phyloP scores from a whole-genome alignment of 2,113 vertebrate genomes.

The Vicugna pacos region DNA sequence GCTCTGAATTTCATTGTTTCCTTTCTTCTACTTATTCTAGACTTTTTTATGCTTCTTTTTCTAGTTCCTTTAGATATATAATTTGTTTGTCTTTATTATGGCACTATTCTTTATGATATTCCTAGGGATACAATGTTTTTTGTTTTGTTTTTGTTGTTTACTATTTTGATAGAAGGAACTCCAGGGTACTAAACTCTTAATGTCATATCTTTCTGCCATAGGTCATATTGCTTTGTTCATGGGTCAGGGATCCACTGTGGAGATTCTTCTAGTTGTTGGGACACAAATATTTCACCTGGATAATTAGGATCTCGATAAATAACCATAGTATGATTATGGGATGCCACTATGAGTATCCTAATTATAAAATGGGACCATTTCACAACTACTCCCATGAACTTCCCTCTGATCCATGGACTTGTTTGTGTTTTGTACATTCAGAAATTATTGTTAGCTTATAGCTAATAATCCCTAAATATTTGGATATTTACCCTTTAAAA shows the following conservation, averaged over 20 bases:
- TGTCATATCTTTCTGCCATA: background rate
- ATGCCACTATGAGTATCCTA: background rate
- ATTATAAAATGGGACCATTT: slow-evolving; percentile 9
- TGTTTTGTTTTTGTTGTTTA: background rate
- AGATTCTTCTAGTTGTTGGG: background rate
- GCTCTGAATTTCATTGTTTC: background rate
- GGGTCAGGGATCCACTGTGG: background rate
- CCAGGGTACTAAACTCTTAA: background rate
- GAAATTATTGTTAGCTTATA: background rate
- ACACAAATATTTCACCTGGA: background rate
- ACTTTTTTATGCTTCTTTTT: background rate
- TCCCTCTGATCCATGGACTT: background rate
- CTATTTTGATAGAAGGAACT: background rate
- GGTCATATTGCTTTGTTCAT: background rate
- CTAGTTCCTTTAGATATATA: background rate
- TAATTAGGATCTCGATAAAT: background rate
- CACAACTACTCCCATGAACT: background rate
- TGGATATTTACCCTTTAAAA: background rate
- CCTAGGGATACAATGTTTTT: background rate
- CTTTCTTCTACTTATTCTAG: background rate
- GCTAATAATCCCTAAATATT: background rate
- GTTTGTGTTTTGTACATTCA: background rate
- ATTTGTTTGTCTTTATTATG: background rate
- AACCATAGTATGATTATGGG: background rate
- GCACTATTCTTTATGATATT: background rate